A percentile compares a stretch with the other conserved stretches of the same genome.
Conservation (phyloP, 2,797 vertebrate species). For the Chlorospingus semifuscus region DNA sequence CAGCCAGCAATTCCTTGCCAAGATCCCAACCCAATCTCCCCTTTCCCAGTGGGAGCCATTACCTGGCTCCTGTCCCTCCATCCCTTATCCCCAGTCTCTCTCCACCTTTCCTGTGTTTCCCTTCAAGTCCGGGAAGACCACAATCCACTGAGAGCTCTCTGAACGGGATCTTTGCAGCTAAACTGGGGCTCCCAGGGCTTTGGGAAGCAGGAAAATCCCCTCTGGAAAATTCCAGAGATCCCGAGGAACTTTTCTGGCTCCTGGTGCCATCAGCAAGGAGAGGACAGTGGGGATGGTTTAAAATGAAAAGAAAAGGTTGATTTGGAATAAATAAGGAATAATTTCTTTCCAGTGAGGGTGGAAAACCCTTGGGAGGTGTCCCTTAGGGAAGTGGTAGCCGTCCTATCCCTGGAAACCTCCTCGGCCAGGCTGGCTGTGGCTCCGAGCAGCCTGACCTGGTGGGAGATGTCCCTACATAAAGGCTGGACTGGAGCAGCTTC, state of each 20-base stretch:
- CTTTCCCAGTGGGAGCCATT: background rate
- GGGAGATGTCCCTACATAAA: background rate
- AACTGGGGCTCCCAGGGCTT: background rate
- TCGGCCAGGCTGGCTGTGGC: background rate
- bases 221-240: background rate
- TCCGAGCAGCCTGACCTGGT: background rate
- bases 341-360: background rate
- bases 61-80: background rate
- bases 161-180: background rate
- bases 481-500: no score
- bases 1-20: background rate
- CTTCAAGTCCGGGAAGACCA: background rate
- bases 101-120: background rate
- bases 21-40: background rate
- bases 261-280: background rate
- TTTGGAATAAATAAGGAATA: background rate
- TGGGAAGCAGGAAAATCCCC: background rate
- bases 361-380: background rate
- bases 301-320: background rate
- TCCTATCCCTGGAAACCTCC: background rate
- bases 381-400: rapidly evolving
- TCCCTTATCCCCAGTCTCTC: rapidly evolving
- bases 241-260: background rate
- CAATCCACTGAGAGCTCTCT: background rate
- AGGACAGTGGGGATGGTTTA: background rate